These are phyloP conservation scores for Belgica antarctica DNA, from an alignment of 2,888 invertebrate genomes.

Conservation along the genomic window DNA sequence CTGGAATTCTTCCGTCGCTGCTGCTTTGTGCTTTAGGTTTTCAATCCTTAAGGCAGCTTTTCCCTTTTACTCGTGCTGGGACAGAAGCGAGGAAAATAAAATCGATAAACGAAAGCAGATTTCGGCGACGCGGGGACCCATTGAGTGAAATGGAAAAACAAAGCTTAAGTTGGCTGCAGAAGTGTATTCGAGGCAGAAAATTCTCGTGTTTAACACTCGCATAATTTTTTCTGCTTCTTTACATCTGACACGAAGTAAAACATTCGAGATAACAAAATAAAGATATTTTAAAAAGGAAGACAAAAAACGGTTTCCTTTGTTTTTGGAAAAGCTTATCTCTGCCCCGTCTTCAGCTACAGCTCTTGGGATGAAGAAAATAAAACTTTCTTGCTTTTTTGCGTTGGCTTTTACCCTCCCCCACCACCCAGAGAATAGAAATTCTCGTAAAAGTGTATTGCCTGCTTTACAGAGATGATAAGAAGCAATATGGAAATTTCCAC, in stretches of 20 bases:
- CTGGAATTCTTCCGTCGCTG: not conserved
- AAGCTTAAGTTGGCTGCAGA: not conserved
- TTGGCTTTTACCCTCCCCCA: not conserved
- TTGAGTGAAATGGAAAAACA: not conserved
- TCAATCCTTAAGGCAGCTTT: not conserved
- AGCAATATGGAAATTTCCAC: not conserved
- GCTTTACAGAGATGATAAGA: slow-evolving; percentile 15
- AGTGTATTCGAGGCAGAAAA: not conserved
- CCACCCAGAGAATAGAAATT: not conserved
- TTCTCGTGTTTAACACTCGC: not conserved
- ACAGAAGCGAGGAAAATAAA: not conserved
- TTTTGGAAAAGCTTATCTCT: slow-evolving; percentile 7
- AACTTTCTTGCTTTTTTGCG: not conserved
- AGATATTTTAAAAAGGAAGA: not conserved
- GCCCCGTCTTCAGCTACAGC: not conserved
- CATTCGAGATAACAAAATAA: not conserved
- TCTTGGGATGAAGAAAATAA: not conserved
- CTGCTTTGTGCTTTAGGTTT: too few relatives aligned
- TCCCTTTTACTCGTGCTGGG: not conserved
- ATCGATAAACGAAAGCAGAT: not conserved
- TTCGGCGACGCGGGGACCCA: slow-evolving; percentile 1
- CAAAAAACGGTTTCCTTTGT: not conserved
- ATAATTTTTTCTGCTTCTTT: slow-evolving; percentile 5
- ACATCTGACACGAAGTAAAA: not conserved
- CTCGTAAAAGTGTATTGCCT: not conserved